phyloP scores from a whole-genome alignment of 2,888 invertebrate species.

The Miltochrista miniata region DNA sequence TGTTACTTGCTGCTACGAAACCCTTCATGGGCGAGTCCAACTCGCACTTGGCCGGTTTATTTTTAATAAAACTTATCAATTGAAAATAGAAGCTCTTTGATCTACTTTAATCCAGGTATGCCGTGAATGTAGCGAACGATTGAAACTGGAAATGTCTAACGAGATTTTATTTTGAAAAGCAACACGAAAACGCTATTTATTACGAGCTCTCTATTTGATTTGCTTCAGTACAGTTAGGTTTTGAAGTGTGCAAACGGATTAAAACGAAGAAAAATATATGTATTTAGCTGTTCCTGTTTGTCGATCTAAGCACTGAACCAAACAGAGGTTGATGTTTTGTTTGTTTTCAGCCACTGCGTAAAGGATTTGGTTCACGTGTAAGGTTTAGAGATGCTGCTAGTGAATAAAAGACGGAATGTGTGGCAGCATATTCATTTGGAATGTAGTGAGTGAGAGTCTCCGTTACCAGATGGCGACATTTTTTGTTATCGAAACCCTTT shows the following conservation, averaged over 20 bases:
- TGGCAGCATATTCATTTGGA: too few relatives aligned
- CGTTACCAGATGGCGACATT: too few relatives aligned
- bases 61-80: conserved; percentile 33
- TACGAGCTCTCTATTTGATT: conserved; percentile 60
- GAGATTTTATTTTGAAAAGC: conserved; percentile 60
- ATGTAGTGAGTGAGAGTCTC: too few relatives aligned
- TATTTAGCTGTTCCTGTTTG: conserved; percentile 38
- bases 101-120: conserved; percentile 41
- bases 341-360: not conserved
- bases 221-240: conserved; percentile 47
- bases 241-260: conserved; percentile 60
- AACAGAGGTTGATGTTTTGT: too few relatives aligned
- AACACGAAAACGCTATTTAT: conserved; percentile 61
- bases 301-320: conserved; percentile 24
- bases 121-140: conserved; percentile 42
- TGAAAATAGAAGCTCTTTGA: conserved; percentile 38
- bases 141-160: conserved; percentile 58
- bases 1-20: too few relatives aligned
- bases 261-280: conserved; percentile 54
- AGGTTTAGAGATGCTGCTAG: too few relatives aligned
- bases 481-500: too few relatives aligned
- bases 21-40: too few relatives aligned
- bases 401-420: too few relatives aligned
- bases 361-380: not conserved
- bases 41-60: too few relatives aligned